Conservation (phyloP, 2,888 invertebrate genomes). For the Lagria hirta region DNA sequence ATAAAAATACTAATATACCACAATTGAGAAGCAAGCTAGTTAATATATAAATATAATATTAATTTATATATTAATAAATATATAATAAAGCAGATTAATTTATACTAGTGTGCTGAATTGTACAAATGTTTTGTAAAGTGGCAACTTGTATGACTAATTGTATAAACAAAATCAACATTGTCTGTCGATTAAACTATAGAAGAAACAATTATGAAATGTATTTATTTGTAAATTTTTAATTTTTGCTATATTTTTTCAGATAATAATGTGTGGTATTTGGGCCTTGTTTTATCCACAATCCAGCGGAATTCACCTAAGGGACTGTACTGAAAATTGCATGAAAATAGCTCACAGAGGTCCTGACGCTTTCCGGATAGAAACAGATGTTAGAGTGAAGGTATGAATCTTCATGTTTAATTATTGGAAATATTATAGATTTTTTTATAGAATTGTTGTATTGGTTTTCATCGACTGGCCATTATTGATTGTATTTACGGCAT, state of each 20-base stretch:
- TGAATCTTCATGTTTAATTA: slow-evolving; percentile 14
- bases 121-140: no score
- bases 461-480: slow-evolving; percentile 71
- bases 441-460: slow-evolving; percentile 63
- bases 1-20: no score
- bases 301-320: slow-evolving; percentile 56
- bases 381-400: slow-evolving; percentile 64
- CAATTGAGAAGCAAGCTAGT: no score
- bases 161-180: no score
- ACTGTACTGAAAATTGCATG: slow-evolving; percentile 64
- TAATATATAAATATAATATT: no score
- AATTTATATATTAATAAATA: no score
- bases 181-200: no score
- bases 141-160: no score
- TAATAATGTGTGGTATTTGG: slow-evolving; percentile 78
- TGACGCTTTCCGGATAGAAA: slow-evolving; percentile 74
- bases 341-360: slow-evolving; percentile 72
- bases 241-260: slow-evolving; percentile 1
- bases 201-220: no score
- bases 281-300: slow-evolving; percentile 66
- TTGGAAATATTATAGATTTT: slow-evolving; percentile 7
- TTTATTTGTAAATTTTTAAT: slow-evolving; percentile 4
- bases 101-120: no score
- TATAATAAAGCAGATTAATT: no score
- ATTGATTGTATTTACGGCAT: slow-evolving; percentile 72